Percentiles rank a stretch among this genome's conserved stretches.
Evolutionary conservation across 2,888 invertebrate genomes (phyloP).

Genomic region (Caenorhabditis sp.): DNA sequence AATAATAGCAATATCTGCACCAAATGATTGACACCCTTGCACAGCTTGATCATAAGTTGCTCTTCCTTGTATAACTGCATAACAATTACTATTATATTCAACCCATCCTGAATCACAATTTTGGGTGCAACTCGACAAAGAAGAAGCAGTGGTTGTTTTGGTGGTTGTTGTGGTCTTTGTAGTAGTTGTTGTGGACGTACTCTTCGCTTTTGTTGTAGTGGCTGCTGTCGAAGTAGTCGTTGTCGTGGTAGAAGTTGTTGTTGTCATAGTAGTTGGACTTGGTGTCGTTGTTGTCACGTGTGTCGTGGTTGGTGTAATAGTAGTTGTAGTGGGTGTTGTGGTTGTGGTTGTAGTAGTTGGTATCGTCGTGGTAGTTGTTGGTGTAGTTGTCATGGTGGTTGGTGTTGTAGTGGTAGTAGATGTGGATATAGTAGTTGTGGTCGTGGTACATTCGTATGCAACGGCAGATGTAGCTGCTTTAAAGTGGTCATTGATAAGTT

Average conservation of each 20-base stretch:
- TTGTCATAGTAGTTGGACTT: not conserved
- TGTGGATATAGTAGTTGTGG: not conserved
- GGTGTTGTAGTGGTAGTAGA: not conserved
- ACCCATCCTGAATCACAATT: slow-evolving; percentile 5
- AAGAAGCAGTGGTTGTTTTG: not conserved
- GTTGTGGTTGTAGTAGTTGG: not conserved
- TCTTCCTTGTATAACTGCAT: not conserved
- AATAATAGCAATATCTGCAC: not conserved
- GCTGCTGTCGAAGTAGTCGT: slow-evolving; percentile 5
- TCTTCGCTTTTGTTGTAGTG: not conserved
- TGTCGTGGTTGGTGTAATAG: not conserved
- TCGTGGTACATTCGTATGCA: too few species aligned
- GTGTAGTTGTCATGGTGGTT: not conserved
- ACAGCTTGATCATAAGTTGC: not conserved
- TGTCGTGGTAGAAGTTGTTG: too few species aligned
- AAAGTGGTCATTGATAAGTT: too few species aligned
- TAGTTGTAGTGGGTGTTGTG: not conserved
- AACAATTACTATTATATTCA: slow-evolving; percentile 3
- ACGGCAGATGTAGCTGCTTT: too few species aligned
- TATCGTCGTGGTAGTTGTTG: not conserved
- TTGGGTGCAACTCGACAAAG: not conserved
- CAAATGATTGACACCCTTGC: not conserved
- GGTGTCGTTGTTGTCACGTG: too few species aligned
- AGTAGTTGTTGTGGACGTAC: not conserved
- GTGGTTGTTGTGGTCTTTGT: slow-evolving; percentile 4